Conservation (phyloP, 2,888 invertebrate species). For the Diabrotica balteata region DNA sequence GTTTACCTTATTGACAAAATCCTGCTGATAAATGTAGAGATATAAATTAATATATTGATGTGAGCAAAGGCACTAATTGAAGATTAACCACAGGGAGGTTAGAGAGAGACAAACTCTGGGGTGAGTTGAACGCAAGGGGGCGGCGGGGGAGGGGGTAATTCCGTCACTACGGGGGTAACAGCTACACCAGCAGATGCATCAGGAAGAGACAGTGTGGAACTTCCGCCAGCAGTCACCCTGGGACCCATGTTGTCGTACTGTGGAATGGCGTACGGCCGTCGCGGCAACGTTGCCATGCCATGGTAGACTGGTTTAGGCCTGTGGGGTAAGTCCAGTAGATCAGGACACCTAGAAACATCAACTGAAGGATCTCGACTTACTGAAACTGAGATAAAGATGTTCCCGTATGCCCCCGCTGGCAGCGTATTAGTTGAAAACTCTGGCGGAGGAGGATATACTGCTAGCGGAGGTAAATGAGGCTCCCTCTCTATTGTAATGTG, state of each 20-base stretch:
- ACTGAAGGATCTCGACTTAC: constrained; percentile 75
- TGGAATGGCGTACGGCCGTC: constrained; percentile 55
- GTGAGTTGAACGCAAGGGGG: constrained; percentile 67
- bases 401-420: constrained; percentile 70
- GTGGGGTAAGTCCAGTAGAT: constrained; percentile 76
- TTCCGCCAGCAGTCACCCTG: constrained; percentile 86
- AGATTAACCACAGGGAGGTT: constrained; percentile 59
- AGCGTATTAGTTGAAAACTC: constrained; percentile 66
- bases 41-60: constrained; percentile 46
- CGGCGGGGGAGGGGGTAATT: constrained; percentile 64
- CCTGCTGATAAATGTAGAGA: constrained; percentile 24
- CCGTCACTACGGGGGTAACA: constrained; percentile 58
- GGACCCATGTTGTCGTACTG: constrained; percentile 91
- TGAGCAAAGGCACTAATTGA: constrained; percentile 63
- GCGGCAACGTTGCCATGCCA: constrained; percentile 60
- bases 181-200: constrained; percentile 59
- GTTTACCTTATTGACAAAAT: constrained; percentile 23
- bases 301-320: constrained; percentile 60
- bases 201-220: constrained; percentile 84
- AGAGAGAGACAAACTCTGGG: constrained; percentile 67
- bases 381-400: constrained; percentile 85
- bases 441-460: constrained; percentile 64
- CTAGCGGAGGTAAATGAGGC: constrained; percentile 51
- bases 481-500: constrained; percentile 65
- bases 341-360: constrained; percentile 77